phyloP scores from a whole-genome alignment of 1,140 invertebrate species.

The Neotoxoptera formosana region DNA sequence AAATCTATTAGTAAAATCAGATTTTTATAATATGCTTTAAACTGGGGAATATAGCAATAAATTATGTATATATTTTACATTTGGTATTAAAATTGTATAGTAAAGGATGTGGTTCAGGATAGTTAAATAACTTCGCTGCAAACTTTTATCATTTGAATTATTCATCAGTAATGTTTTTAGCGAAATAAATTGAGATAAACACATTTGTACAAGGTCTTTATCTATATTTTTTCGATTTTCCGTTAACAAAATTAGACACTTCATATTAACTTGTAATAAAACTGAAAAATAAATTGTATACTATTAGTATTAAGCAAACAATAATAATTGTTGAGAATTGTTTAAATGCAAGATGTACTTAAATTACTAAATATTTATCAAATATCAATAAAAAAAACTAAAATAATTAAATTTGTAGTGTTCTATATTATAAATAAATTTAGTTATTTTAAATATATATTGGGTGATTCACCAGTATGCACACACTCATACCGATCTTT shows the following conservation, averaged over 20 bases:
- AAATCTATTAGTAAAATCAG: neutral
- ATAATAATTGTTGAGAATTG: neutral
- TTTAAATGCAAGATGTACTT: neutral
- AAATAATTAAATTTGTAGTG: no score
- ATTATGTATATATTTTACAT: slow-evolving; percentile 1
- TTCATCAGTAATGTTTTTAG: slow-evolving; percentile 4
- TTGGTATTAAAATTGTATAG: slow-evolving; percentile 16
- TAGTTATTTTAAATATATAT: neutral
- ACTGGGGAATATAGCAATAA: neutral
- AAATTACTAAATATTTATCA: neutral
- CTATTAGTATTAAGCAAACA: neutral
- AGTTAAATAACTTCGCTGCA: slow-evolving; percentile 27
- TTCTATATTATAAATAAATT: no score
- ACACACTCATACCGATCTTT: neutral
- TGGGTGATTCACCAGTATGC: neutral
- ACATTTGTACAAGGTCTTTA: neutral
- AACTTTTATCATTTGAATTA: neutral
- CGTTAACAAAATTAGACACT: slow-evolving; percentile 32
- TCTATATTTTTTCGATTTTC: slow-evolving; percentile 32
- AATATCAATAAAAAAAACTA: neutral
- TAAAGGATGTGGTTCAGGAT: slow-evolving; percentile 35
- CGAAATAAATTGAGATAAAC: slow-evolving; percentile 37
- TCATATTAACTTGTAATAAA: slow-evolving; percentile 33
- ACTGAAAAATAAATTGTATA: slow-evolving; percentile 15
- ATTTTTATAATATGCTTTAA: neutral